Percentiles rank a stretch among this genome's conserved stretches.
phyloP scores from a whole-genome alignment of 2,888 invertebrate species.

The Abrostola triplasia region DNA sequence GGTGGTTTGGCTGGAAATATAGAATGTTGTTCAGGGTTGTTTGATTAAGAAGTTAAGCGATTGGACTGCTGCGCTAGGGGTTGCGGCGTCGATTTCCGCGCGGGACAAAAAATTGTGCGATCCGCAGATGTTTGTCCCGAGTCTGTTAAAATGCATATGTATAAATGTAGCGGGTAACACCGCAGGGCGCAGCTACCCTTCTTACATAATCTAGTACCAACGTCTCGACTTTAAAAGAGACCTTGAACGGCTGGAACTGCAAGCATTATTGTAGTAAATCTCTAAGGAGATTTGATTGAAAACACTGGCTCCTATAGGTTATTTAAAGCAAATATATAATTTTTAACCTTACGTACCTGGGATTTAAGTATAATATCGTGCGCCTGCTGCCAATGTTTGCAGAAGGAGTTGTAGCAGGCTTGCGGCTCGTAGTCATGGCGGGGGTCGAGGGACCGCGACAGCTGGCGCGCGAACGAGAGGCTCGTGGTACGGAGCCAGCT shows the following conservation, averaged over 20 bases:
- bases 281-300: too few species aligned
- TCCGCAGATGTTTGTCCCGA: too few species aligned
- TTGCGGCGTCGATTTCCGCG: too few species aligned
- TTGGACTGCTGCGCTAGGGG: too few species aligned
- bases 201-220: too few species aligned
- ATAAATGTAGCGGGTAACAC: too few species aligned
- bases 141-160: too few species aligned
- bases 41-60: not conserved
- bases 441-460: slow-evolving; percentile 89
- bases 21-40: not conserved
- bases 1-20: slow-evolving; percentile 75
- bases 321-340: slow-evolving; percentile 9
- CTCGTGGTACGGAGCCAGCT: slow-evolving; percentile 92
- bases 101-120: too few species aligned
- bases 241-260: too few species aligned
- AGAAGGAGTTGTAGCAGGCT: slow-evolving; percentile 97
- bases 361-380: slow-evolving; percentile 94
- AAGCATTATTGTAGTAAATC: too few species aligned
- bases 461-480: slow-evolving; percentile 88
- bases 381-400: slow-evolving; percentile 98
- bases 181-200: too few species aligned
- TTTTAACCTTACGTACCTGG: slow-evolving; percentile 82
- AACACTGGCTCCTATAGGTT: not conserved
- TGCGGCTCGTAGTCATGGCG: slow-evolving; percentile 94
- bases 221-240: too few species aligned